Percentiles rank a stretch among this genome's conserved stretches.
phyloP scores from a whole-genome alignment of 2,888 invertebrate species.

The Xanthia togata region DNA sequence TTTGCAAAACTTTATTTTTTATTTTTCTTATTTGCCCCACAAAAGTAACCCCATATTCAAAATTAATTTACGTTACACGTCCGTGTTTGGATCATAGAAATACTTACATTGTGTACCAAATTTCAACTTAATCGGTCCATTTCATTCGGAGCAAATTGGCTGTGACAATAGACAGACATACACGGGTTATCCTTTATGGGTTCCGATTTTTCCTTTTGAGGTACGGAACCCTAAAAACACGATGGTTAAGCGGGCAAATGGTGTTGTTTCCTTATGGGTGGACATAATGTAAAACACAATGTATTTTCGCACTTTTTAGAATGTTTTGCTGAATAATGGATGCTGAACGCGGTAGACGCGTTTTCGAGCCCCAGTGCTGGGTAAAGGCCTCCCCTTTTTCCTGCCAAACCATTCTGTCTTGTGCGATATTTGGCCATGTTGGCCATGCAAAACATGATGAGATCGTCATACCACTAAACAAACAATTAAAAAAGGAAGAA shows the following conservation, averaged over 20 bases:
- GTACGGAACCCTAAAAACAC: slow-evolving; percentile 28
- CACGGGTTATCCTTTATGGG: too few relatives aligned
- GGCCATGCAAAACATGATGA: neutral
- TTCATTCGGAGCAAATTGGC: too few relatives aligned
- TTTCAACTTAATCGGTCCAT: too few relatives aligned
- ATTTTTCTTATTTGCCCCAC: too few relatives aligned
- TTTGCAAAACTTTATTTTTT: too few relatives aligned
- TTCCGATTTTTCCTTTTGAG: too few relatives aligned
- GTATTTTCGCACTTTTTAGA: slow-evolving; percentile 17
- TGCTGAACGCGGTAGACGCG: neutral
- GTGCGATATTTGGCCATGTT: neutral
- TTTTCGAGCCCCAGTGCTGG: neutral
- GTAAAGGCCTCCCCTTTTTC: neutral
- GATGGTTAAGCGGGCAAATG: slow-evolving; percentile 28
- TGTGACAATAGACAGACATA: too few relatives aligned
- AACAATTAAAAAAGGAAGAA: too few relatives aligned
- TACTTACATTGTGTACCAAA: too few relatives aligned
- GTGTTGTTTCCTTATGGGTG: slow-evolving; percentile 4
- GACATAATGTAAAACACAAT: slow-evolving; percentile 1
- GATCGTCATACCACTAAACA: neutral
- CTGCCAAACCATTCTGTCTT: neutral
- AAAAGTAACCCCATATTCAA: too few relatives aligned
- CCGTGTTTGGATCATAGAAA: too few relatives aligned
- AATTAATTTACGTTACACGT: too few relatives aligned
- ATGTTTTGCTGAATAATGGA: slow-evolving; percentile 1